Conservation (phyloP, 2,888 invertebrate species). For the Sinodicranocentrus sp. region DNA sequence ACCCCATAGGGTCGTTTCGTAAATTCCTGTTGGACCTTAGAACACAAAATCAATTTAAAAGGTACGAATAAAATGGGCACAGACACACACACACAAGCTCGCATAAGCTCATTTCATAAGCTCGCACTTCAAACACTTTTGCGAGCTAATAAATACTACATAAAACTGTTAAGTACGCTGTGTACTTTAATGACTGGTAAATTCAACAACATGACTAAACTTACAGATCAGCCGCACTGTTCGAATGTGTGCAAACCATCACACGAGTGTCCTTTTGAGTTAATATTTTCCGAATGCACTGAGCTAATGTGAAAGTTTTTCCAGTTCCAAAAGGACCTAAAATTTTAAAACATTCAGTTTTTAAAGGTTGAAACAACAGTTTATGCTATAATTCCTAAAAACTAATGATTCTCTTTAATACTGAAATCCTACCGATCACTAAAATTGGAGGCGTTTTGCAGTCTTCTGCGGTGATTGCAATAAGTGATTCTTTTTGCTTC, state of each 20-base stretch:
- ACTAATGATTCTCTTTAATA: background rate
- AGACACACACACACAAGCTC: no score
- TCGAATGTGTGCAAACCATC: slow-evolving; percentile 91
- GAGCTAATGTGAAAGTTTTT: slow-evolving; percentile 89
- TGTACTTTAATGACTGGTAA: no score
- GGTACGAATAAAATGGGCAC: no score
- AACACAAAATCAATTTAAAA: no score
- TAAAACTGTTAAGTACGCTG: no score
- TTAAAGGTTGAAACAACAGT: no score
- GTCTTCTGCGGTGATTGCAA: slow-evolving; percentile 85
- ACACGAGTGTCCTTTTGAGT: slow-evolving; percentile 84
- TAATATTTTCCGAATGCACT: slow-evolving; percentile 85
- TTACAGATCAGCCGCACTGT: slow-evolving; percentile 80
- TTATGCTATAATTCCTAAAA: no score
- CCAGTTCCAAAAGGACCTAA: slow-evolving; percentile 90
- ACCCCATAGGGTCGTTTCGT: no score
- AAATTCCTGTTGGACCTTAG: no score
- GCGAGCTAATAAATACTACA: no score
- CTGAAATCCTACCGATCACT: slow-evolving; percentile 81
- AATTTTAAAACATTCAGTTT: slow-evolving; percentile 61
- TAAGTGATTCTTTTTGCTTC: slow-evolving; percentile 88
- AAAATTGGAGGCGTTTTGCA: slow-evolving; percentile 85
- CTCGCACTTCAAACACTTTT: no score
- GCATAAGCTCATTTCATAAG: no score
- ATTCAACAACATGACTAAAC: slow-evolving; percentile 21